Base-by-base conservation (phyloP, 2,888 invertebrate genomes). In the Agrotis segetum region DNA sequence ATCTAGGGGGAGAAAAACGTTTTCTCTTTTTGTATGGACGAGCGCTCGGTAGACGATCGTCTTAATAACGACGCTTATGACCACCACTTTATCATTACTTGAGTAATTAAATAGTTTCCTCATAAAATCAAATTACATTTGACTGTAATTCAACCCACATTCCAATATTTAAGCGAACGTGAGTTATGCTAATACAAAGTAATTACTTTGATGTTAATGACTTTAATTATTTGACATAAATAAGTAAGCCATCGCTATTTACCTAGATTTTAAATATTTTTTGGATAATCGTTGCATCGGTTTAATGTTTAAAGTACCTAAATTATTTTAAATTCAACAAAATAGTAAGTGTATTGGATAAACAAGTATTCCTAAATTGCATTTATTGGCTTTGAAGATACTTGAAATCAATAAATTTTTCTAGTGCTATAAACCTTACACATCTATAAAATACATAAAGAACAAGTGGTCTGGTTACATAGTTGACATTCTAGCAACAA, bases 181-280 rank as follows among this genome's bases (percentile, higher is more conserved):
- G 56, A 76, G 53, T n/a, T 55, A 73, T 52, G 62, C 29, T 52
- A 79, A 77, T 79, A 21, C 14, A 65, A 44, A 65, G 24, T 53
- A 53, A 66, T 73, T 53, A 46, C 7, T 58, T 53, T 29, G 7
- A 71, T 50, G 55, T 59, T 40, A 53, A 76, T 47, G 1, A 46
- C 53, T 62, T 66, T 53, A 62, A 79, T 62, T 72, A 73, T 79
- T 40, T 67, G 74, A 47, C 79, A 74, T 24, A 67, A 63, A 79
- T 67, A 29, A 21, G 53, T 59, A 13, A 29, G 67, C 34, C 46
- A 55, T 46, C 34, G 24, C 17, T 49, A 16, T 44, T 58, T 19
- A 65, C 19, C 74, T 47, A 55, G 46, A 63, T 50, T 73, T 46
- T n/a, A 40, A 59, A 66, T 9, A 44, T 49, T 52, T 65, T 64